Evolutionary conservation across 2,797 vertebrate genomes (phyloP), one percentile per base, ranked within the genome.

Genomic region (Pangasius mekongensis): DNA sequence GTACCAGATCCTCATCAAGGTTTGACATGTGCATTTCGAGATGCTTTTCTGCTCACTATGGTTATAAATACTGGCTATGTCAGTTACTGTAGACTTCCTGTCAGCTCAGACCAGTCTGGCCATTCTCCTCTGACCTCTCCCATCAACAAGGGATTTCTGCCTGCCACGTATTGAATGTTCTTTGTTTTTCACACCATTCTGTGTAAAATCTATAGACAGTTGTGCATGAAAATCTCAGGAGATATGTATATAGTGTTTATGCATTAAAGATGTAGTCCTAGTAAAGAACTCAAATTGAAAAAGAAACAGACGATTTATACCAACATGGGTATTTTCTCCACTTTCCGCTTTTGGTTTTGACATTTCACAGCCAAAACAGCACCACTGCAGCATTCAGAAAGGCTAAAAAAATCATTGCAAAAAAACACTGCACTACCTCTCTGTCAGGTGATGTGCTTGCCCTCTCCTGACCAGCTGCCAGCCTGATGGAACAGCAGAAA

Each of bases 401-500:
- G 27, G 27, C 47, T 30, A 66, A 49, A 43, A 66, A 20, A 20
- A 13, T 52, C 4, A 52, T n/a, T 30, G 5, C 18, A 33, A 10
- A 78, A 56, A 56, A 56, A 3, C 18, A n/a, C 39, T 73, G 69
- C 69, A 73, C 47, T 16, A 52, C 24, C 74, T n/a, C 76, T 58
- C 39, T 87, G 86, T 90, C 90, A 91, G 83, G 22, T 78, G 64
- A 78, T 73, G 36, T 62, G 83, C 86, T 89, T 90, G 60, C 2
- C 9, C 47, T 81, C 33, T 39, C 64, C 56, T 58, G 62, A 83
- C 86, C 71, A 88, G 88, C 86, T 33, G 74, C 93, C 93, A 93
- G 76, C 91, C 91, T 90, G 91, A 94, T 93, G 87, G 91, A 91
- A 89, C 88, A 33, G 49, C 83, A 16, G 85, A 85, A 73, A 62